Percentiles rank a stretch among this genome's conserved stretches.
phyloP scores from a whole-genome alignment of 1,140 invertebrate genomes.

The Scaptomyza graminum region DNA sequence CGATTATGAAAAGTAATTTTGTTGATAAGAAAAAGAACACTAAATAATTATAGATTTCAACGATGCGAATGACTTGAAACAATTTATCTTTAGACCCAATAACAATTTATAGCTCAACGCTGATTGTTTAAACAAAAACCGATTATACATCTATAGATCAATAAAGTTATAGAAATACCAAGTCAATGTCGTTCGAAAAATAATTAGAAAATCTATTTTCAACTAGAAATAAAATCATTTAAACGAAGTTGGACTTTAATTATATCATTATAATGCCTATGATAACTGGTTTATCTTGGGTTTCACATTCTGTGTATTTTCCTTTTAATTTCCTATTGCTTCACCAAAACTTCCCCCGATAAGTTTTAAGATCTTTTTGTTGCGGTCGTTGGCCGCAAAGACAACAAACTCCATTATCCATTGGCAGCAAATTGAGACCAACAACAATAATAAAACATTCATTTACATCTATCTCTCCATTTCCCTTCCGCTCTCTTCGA shows the following conservation, averaged over 20 bases:
- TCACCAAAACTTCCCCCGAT: neutral
- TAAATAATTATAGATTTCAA: slow-evolving; percentile 6
- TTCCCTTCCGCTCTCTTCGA: neutral
- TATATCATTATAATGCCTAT: too few species aligned
- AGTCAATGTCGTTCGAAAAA: neutral
- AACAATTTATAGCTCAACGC: slow-evolving; percentile 67
- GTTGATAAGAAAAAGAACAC: slow-evolving; percentile 56
- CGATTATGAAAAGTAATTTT: slow-evolving; percentile 71
- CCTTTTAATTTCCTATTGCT: neutral
- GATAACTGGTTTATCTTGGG: too few species aligned
- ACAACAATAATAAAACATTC: slow-evolving; percentile 27
- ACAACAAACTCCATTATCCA: slow-evolving; percentile 28
- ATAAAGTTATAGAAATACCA: slow-evolving; percentile 41
- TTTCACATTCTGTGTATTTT: too few species aligned
- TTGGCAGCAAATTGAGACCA: slow-evolving; percentile 51
- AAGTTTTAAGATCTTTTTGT: slow-evolving; percentile 25
- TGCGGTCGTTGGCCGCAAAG: slow-evolving; percentile 34
- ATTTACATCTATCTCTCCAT: slow-evolving; percentile 20
- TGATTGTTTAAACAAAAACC: slow-evolving; percentile 74
- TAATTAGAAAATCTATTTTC: neutral
- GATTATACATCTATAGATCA: slow-evolving; percentile 54
- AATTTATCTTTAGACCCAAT: slow-evolving; percentile 66
- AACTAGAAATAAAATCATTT: too few species aligned
- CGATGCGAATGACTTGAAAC: slow-evolving; percentile 45
- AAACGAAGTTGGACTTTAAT: too few species aligned